Conservation (phyloP, 2,888 invertebrate species). For the Diploptera punctata region DNA sequence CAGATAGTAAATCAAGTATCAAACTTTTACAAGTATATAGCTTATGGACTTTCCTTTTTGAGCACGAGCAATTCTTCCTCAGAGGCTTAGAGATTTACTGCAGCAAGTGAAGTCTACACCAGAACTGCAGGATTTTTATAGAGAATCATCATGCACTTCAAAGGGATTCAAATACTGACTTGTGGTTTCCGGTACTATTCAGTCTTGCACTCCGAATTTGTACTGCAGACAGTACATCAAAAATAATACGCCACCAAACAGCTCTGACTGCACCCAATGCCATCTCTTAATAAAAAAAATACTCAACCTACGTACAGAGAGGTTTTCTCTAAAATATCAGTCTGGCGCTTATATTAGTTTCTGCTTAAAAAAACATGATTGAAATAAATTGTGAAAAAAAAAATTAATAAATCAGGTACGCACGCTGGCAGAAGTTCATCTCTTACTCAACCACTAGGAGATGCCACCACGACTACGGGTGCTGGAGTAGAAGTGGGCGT, state of each 20-base stretch:
- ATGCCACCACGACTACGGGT: constrained; percentile 37
- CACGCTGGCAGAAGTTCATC: background rate
- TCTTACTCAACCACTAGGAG: constrained; percentile 43
- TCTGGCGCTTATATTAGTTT: constrained; percentile 10
- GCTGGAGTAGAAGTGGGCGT: constrained; percentile 21
- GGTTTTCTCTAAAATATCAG: constrained; percentile 11
- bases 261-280: background rate
- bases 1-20: too few species aligned
- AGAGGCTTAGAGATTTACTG: background rate
- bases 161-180: constrained; percentile 27
- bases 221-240: constrained; percentile 16
- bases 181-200: constrained; percentile 21
- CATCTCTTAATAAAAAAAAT: background rate
- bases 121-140: background rate
- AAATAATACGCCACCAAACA: constrained; percentile 15
- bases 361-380: constrained; percentile 23
- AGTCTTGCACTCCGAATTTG: constrained; percentile 21
- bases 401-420: constrained; percentile 38
- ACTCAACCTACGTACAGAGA: background rate
- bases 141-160: constrained; percentile 15
- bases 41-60: background rate
- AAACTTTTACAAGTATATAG: too few species aligned
- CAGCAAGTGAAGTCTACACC: background rate
- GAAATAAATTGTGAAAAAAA: constrained; percentile 20
- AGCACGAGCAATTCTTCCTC: background rate